Base-by-base conservation (phyloP, 2,888 invertebrate genomes). In the Oligia strigilis region DNA sequence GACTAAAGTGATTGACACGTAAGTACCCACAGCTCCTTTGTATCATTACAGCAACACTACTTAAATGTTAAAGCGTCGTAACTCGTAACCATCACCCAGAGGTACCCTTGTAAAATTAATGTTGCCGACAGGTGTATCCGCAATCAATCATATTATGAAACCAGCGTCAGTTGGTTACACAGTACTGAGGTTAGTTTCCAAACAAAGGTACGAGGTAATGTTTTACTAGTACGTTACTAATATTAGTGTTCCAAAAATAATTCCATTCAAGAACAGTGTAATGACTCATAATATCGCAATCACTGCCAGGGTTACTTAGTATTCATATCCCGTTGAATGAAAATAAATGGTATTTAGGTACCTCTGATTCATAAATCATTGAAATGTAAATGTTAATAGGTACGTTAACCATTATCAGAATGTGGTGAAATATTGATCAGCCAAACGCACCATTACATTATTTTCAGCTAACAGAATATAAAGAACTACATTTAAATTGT, bases 101-200 rank as follows among this genome's bases (percentile, higher is more conserved):
- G 67, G 60, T 69, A 82, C 75, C 75, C 80, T 83, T 84, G 83
- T 86, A 86, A 88, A 88, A 87, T 86, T 83, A 62, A 58, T 80
- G 80, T 80, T 73, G 49, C 66, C 77, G 91, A 89, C 90, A 91
- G 85, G 84, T 90, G 88, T 89, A 86, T 88, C 88, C 88, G 86
- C 88, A 85, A 91, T 91, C 89, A 90, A 91, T 92, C 89, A 87
- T 87, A 65, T 73, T 77, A 81, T 78, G 76, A 80, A 87, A 83
- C 74, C 75, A 82, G 64, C 77, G 62, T 75, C 65, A 67, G 49
- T 75, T 40, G 60, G 49, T 75, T 83, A 80, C 81, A 69, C 72
- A 78, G 49, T 72, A 80, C 73, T 55, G 40, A n/a, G 29, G 62
- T 71, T 74, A 79, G 67, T 80, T 80, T 29, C 70, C 77, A 77